phyloP scores from a whole-genome alignment of 2,797 vertebrate genomes.

The Argyrosomus regius region DNA sequence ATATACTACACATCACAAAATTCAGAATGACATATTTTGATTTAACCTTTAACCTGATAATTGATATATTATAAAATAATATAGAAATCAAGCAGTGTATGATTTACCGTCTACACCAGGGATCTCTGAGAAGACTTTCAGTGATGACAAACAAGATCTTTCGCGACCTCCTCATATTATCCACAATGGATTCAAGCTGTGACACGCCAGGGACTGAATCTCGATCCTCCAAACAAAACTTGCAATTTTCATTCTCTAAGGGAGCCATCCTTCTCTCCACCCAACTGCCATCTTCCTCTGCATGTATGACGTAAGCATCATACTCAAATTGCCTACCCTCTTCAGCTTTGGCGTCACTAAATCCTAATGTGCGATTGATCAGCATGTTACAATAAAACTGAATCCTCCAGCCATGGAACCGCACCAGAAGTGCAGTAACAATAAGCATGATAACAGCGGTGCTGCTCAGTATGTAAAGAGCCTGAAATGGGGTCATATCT shows the following conservation, averaged over 20 bases:
- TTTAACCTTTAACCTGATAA: neutral
- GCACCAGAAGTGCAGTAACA: conserved; percentile 81
- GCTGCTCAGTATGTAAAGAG: conserved; percentile 86
- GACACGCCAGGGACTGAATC: conserved; percentile 89
- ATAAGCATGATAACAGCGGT: conserved; percentile 78
- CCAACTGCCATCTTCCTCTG: conserved; percentile 88
- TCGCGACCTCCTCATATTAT: conserved; percentile 90
- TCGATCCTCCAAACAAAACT: conserved; percentile 91
- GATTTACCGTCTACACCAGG: conserved; percentile 90
- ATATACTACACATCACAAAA: neutral
- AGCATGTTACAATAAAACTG: conserved; percentile 92
- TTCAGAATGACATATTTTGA: neutral
- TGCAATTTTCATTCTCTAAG: conserved; percentile 85
- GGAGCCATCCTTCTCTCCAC: conserved; percentile 88
- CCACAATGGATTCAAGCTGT: conserved; percentile 87
- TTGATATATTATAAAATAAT: neutral
- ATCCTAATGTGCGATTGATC: conserved; percentile 90
- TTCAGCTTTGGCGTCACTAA: conserved; percentile 85
- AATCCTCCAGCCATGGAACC: conserved; percentile 95
- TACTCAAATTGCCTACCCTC: conserved; percentile 84
- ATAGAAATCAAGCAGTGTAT: neutral
- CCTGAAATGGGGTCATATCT: conserved; percentile 90
- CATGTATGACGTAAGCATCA: conserved; percentile 92
- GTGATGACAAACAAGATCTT: conserved; percentile 95
- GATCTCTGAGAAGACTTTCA: conserved; percentile 90